Percentiles rank a stretch among this genome's conserved stretches.
phyloP scores from a whole-genome alignment of 1,140 invertebrate genomes.

The Dermatophagoides farinae region DNA sequence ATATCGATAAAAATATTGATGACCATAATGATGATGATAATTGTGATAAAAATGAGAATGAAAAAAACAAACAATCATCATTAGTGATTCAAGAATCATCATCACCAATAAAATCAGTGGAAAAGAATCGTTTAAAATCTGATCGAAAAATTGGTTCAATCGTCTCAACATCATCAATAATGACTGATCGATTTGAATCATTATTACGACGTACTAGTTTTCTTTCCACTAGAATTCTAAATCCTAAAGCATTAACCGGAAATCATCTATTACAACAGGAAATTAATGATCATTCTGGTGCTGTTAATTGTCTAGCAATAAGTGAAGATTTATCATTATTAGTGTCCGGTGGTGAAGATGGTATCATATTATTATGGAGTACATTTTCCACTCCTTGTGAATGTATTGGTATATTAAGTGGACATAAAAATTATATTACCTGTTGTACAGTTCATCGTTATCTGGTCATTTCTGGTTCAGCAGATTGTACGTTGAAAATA shows the following conservation, averaged over 20 bases:
- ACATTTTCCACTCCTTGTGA: slow-evolving; percentile 31
- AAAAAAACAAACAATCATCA: no score
- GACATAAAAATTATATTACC: slow-evolving; percentile 25
- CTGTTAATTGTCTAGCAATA: slow-evolving; percentile 34
- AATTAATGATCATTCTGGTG: slow-evolving; percentile 4
- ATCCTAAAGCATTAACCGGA: background rate
- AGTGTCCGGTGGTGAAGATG: slow-evolving; percentile 34
- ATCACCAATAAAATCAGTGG: no score
- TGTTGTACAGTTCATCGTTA: slow-evolving; percentile 31
- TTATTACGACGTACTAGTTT: background rate
- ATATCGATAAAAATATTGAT: no score
- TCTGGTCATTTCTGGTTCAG: slow-evolving; percentile 32
- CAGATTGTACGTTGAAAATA: slow-evolving; percentile 34
- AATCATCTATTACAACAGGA: background rate
- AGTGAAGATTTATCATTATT: slow-evolving; percentile 34
- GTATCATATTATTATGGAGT: slow-evolving; percentile 31
- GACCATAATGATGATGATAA: no score
- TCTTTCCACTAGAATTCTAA: background rate
- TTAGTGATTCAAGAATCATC: no score
- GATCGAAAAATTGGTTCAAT: no score
- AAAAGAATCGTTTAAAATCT: no score
- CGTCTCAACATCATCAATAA: background rate
- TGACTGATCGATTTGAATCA: background rate
- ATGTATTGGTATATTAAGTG: slow-evolving; percentile 31
- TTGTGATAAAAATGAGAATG: no score